A percentile compares a stretch with the other conserved stretches of the same genome.
Evolutionary conservation across 2,797 vertebrate species (phyloP).

Genomic region (Scomberomorus guttatus): DNA sequence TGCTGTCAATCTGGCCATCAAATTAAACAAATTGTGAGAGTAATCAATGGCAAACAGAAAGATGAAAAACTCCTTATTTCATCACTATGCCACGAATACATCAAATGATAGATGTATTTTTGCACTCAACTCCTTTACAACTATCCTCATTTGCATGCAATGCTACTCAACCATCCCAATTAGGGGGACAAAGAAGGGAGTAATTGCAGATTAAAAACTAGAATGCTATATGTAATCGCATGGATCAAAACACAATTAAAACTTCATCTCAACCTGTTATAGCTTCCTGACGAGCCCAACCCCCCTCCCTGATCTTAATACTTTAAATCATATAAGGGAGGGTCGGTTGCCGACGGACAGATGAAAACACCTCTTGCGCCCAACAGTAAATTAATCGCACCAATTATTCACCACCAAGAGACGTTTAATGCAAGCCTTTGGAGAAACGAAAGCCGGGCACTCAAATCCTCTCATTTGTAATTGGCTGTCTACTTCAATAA

Average conservation of each 20-base stretch:
- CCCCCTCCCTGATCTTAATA: slow-evolving; percentile 76
- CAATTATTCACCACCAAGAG: slow-evolving; percentile 87
- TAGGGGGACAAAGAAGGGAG: slow-evolving; percentile 79
- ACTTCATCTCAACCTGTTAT: slow-evolving; percentile 82
- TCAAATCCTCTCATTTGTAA: slow-evolving; percentile 90
- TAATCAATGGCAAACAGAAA: slow-evolving; percentile 85
- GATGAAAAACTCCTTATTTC: slow-evolving; percentile 60
- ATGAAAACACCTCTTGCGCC: slow-evolving; percentile 84
- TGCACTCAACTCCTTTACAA: slow-evolving; percentile 62
- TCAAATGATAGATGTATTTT: slow-evolving; percentile 64
- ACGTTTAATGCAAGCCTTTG: slow-evolving; percentile 86
- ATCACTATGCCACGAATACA: slow-evolving; percentile 68
- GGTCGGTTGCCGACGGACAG: slow-evolving; percentile 79
- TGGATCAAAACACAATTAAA: slow-evolving; percentile 89
- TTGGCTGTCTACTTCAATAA: slow-evolving; percentile 91
- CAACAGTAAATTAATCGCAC: slow-evolving; percentile 89
- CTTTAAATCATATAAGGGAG: slow-evolving; percentile 84
- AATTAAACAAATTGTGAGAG: slow-evolving; percentile 83
- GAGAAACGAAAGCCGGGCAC: slow-evolving; percentile 85
- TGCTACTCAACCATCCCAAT: slow-evolving; percentile 73
- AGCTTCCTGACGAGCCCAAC: slow-evolving; percentile 69
- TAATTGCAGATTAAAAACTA: slow-evolving; percentile 86
- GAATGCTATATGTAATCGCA: slow-evolving; percentile 82
- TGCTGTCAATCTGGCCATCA: slow-evolving; percentile 88
- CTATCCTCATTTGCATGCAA: slow-evolving; percentile 76